A percentile compares a stretch with the other conserved stretches of the same genome.
Conservation (phyloP, 2,888 invertebrate species). For the Abscondita cerata region DNA sequence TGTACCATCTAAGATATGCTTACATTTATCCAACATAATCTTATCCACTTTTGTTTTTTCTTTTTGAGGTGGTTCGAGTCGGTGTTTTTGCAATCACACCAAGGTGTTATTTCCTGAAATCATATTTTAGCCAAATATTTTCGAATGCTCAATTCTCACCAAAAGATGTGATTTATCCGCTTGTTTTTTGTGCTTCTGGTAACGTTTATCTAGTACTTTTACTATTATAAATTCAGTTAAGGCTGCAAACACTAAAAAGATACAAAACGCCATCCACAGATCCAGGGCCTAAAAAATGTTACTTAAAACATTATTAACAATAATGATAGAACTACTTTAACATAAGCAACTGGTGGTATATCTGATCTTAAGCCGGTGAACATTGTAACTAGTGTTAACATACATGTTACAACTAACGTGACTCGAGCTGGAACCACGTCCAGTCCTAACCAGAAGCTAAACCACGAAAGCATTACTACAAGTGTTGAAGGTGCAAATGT, state of each 20-base stretch:
- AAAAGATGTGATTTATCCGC: slow-evolving; percentile 2
- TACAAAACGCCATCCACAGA: slow-evolving; percentile 89
- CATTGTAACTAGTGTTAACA: slow-evolving; percentile 86
- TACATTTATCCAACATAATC: slow-evolving; percentile 52
- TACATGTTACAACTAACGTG: slow-evolving; percentile 81
- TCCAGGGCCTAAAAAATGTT: slow-evolving; percentile 70
- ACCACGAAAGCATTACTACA: slow-evolving; percentile 86
- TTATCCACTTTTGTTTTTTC: slow-evolving; percentile 34
- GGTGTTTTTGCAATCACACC: slow-evolving; percentile 44
- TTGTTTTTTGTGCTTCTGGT: slow-evolving; percentile 66
- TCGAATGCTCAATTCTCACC: slow-evolving; percentile 10
- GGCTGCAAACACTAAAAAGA: slow-evolving; percentile 86
- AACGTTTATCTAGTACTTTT: slow-evolving; percentile 79
- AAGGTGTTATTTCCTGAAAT: slow-evolving; percentile 47
- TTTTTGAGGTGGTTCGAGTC: slow-evolving; percentile 21
- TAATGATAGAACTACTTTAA: slow-evolving; percentile 62
- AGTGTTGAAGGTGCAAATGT: slow-evolving; percentile 85
- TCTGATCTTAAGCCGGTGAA: slow-evolving; percentile 82
- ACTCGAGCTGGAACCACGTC: slow-evolving; percentile 86
- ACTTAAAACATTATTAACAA: background rate
- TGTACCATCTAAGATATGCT: slow-evolving; percentile 20
- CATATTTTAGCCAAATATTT: background rate
- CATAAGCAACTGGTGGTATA: slow-evolving; percentile 86
- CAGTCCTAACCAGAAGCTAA: slow-evolving; percentile 85
- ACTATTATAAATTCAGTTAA: slow-evolving; percentile 84